Evolutionary conservation across 92 coral and sea anemone species (phyloP), one percentile per base, ranked within the genome.

Genomic region (Bergia sp.): DNA sequence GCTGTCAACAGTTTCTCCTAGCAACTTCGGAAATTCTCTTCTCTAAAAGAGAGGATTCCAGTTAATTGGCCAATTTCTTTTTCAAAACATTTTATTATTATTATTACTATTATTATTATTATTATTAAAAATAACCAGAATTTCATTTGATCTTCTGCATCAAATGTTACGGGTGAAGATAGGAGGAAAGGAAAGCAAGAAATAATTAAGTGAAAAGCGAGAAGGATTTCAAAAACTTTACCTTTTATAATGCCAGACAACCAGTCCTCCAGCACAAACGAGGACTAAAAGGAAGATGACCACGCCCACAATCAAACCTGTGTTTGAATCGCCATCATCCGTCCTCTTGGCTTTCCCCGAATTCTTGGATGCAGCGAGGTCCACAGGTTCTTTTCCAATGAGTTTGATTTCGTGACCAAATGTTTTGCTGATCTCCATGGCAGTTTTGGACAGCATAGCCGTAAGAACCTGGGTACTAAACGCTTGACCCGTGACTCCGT

Each of bases 341-440:
- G 45, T 74, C 49, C 20, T 74, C 23, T 74, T 74, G 42, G 49
- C 79, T 74, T 40, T 80, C 66, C 39, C 69, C 4, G 43, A 50
- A 49, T 37, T 43, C 18, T 23, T 53, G 4, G 66, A 43, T 3
- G 83, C 64, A 36, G 37, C 66, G 6, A 47, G 66, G 41, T 53
- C 21, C 23, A 53, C 71, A 7, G 65, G 65, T 50, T 80, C 43
- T 57, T 80, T 80, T 53, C 42, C 44, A 39, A 80, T 80, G 67
- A 80, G 53, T 3, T 53, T 47, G 43, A 80, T 80, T 9, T 80
- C 45, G 45, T 80, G 67, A 10, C 84, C 84, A 53, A 80, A 80
- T 80, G 18, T 12, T 29, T 80, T 50, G 84, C 84, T 80, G 67
- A 80, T 47, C 45, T 53, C 84, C 84, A 49, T 2, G 20, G 84